Conservation (phyloP, 2,797 vertebrate genomes). For the Toxotes lorentzi region DNA sequence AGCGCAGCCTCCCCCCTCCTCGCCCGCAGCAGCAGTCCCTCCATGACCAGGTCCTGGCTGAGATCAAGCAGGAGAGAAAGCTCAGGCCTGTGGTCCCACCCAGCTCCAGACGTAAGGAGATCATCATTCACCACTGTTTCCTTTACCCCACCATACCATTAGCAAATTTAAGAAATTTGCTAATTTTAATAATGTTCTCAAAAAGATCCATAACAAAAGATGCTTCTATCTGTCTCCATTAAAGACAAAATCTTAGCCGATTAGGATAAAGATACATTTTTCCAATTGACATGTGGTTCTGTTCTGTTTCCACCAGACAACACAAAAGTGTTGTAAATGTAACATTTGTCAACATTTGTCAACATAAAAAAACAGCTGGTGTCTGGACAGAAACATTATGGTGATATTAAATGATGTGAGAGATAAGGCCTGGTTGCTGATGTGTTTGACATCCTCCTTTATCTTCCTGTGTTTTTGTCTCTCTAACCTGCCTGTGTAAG, state of each 20-base stretch:
- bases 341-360: neutral
- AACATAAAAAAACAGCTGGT: neutral
- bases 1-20: conserved; percentile 90
- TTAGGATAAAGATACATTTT: neutral
- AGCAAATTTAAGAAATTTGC: neutral
- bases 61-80: conserved; percentile 93
- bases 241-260: neutral
- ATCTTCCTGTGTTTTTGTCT: neutral
- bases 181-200: neutral
- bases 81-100: conserved; percentile 87
- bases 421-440: neutral
- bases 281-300: neutral
- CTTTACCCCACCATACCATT: neutral
- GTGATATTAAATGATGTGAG: neutral
- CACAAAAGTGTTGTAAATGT: no score
- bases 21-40: conserved; percentile 89
- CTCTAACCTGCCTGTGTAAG: neutral
- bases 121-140: neutral
- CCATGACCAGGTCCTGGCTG: conserved; percentile 93
- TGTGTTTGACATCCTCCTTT: neutral
- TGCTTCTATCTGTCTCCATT: neutral
- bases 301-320: neutral
- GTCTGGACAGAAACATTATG: neutral
- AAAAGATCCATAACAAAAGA: neutral
- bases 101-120: conserved; percentile 75